phyloP scores from a whole-genome alignment of 2,113 vertebrate species.

The Cynocephalus volans region DNA sequence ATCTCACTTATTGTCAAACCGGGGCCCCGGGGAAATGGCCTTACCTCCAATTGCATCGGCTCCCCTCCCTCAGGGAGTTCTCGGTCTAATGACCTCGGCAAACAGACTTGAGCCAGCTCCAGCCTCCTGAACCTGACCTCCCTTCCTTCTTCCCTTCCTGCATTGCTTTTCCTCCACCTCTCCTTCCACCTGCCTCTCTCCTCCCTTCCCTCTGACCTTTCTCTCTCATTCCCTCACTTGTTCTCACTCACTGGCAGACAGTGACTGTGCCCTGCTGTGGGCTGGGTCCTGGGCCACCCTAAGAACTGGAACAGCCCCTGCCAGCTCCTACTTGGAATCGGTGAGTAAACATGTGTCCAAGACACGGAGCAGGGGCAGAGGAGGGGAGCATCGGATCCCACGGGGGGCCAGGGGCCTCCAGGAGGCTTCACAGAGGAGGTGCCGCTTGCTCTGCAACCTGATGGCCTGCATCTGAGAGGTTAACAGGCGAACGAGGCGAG shows the following conservation, averaged over 20 bases:
- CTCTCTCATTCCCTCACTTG: too few species aligned
- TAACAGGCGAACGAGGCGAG: not conserved
- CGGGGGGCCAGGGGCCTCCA: not conserved
- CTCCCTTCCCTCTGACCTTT: accelerated
- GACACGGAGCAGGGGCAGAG: not conserved
- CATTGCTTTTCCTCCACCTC: too few species aligned
- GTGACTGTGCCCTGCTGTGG: not conserved
- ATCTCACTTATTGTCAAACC: not conserved
- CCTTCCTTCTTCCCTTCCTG: too few species aligned
- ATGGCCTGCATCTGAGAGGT: accelerated
- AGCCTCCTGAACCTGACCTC: not conserved
- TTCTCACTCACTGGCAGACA: not conserved
- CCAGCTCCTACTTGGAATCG: too few species aligned
- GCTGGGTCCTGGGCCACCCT: not conserved
- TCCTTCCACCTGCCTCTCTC: too few species aligned
- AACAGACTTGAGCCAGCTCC: not conserved
- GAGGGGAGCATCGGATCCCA: not conserved
- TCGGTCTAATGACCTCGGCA: not conserved
- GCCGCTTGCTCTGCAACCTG: not conserved
- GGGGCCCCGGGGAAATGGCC: not conserved
- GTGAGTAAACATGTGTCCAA: not conserved
- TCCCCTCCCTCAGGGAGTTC: not conserved
- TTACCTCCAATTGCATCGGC: not conserved
- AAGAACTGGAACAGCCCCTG: not conserved
- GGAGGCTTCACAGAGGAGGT: not conserved